Evolutionary conservation across 2,113 vertebrate genomes (phyloP).

Genomic region (Picathartes gymnocephalus): DNA sequence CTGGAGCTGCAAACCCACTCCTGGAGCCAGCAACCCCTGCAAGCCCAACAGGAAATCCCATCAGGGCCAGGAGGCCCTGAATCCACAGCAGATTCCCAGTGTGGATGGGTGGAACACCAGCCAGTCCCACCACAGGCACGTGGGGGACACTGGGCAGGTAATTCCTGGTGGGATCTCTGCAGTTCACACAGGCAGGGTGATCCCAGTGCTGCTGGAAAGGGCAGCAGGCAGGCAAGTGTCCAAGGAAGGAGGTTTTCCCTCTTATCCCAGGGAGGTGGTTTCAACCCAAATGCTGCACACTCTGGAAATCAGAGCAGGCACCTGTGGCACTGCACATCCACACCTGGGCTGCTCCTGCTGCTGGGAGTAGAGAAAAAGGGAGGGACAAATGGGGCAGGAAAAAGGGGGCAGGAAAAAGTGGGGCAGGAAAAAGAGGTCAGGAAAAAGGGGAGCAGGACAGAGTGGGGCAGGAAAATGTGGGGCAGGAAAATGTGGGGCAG

Average conservation of each 20-base stretch:
- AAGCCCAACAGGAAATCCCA: not conserved
- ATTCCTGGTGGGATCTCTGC: not conserved
- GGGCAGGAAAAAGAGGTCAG: too few relatives aligned
- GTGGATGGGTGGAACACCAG: accelerated
- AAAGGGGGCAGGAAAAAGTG: not conserved
- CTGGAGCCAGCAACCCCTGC: not conserved
- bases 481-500: not conserved
- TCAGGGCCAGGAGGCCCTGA: not conserved
- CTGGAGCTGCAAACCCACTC: too few relatives aligned
- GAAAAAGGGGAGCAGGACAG: not conserved
- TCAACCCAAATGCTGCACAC: not conserved
- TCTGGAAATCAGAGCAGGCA: not conserved
- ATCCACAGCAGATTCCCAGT: not conserved
- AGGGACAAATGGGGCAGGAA: not conserved
- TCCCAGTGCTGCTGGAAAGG: not conserved
- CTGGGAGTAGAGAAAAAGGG: not conserved
- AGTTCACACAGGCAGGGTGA: not conserved
- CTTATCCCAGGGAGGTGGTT: not conserved
- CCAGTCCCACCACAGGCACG: not conserved
- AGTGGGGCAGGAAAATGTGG: not conserved
- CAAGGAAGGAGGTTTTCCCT: not conserved
- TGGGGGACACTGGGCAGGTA: not conserved
- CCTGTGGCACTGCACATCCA: not conserved
- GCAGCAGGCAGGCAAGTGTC: not conserved
- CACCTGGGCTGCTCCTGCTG: not conserved